Conservation (phyloP, 2,797 vertebrate genomes). For the Acestrorhynchus altus region DNA sequence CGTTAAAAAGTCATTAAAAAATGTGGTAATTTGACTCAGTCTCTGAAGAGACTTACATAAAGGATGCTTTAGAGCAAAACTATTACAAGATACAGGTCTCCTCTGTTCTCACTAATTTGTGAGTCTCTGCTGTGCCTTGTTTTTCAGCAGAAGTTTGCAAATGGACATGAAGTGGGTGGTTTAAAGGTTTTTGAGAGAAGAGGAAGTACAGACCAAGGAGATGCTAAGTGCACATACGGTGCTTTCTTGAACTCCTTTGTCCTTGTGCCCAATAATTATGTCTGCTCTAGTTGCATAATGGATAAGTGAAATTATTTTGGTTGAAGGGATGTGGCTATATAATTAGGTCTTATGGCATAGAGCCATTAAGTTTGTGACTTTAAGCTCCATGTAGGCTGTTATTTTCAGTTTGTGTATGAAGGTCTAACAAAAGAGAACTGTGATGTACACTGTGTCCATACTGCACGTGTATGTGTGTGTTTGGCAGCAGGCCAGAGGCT, state of each 20-base stretch:
- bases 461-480: conserved; percentile 2
- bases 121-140: not conserved
- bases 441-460: not conserved
- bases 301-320: not conserved
- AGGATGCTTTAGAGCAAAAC: conserved; percentile 36
- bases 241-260: not conserved
- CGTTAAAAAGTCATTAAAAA: conserved; percentile 55
- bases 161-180: conserved; percentile 33
- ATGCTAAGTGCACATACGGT: not conserved
- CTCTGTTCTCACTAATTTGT: not conserved
- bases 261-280: not conserved
- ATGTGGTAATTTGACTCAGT: conserved; percentile 48
- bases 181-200: conserved; percentile 33
- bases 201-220: conserved; percentile 29
- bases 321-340: not conserved
- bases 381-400: not conserved
- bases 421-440: not conserved
- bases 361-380: not conserved
- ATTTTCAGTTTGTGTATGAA: not conserved
- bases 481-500: conserved; percentile 26
- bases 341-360: not conserved
- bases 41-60: conserved; percentile 32
- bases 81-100: conserved; percentile 23
- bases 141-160: conserved; percentile 31
- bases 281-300: not conserved